phyloP scores from a whole-genome alignment of 2,113 vertebrate species.

The Pandion haliaetus region DNA sequence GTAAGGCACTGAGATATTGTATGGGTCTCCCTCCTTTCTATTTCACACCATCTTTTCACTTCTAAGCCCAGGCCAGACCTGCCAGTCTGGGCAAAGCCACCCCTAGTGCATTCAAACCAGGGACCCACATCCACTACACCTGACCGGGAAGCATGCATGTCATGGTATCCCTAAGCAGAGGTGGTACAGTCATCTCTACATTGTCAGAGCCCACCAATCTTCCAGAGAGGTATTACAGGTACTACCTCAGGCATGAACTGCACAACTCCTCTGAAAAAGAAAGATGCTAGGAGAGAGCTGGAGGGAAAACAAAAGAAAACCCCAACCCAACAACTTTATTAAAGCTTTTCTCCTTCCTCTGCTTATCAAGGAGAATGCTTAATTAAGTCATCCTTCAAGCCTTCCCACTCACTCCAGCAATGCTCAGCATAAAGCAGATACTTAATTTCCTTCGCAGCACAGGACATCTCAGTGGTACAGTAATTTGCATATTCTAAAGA shows the following conservation, averaged over 20 bases:
- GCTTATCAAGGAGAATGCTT: slow-evolving; percentile 17
- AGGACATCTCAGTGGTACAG: background rate
- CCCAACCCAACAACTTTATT: background rate
- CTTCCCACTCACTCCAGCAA: background rate
- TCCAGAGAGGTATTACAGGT: background rate
- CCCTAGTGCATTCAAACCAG: background rate
- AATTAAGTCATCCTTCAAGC: slow-evolving; percentile 25
- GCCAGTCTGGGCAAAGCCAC: background rate
- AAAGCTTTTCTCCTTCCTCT: slow-evolving; percentile 20
- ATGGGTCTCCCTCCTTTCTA: background rate
- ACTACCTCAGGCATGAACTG: background rate
- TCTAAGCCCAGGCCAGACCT: background rate
- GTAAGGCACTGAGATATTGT: background rate
- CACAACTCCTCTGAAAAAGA: background rate
- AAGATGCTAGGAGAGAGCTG: background rate
- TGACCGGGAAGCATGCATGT: background rate
- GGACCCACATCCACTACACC: fast-evolving
- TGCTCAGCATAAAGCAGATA: background rate
- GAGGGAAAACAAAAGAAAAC: background rate
- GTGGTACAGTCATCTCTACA: background rate
- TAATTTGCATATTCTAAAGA: background rate
- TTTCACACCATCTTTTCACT: background rate
- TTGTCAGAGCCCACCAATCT: background rate
- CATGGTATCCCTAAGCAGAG: background rate
- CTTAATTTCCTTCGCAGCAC: background rate